Conservation (phyloP, 1,140 invertebrate genomes). For the Agraylea sexmaculata region DNA sequence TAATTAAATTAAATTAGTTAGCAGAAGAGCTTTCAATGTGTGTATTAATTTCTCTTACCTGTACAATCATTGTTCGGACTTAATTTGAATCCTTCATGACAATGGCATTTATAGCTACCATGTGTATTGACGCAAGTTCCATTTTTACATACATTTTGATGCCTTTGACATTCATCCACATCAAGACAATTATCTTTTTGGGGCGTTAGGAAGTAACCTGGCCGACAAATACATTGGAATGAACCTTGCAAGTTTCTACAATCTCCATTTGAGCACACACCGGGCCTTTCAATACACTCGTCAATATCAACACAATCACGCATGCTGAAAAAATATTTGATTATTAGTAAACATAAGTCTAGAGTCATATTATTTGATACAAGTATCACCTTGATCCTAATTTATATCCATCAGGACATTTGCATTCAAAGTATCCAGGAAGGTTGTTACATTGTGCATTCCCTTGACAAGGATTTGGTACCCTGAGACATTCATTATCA, state of each 20-base stretch:
- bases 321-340: conserved; percentile 26
- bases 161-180: conserved; percentile 61
- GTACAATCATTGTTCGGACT: conserved; percentile 78
- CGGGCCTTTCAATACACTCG: conserved; percentile 53
- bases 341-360: too few relatives aligned
- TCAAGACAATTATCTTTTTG: conserved; percentile 56
- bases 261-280: conserved; percentile 57
- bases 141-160: conserved; percentile 64
- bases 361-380: too few relatives aligned
- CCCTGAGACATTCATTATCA: conserved; percentile 48
- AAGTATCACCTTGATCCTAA: conserved; percentile 50
- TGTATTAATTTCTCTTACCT: conserved; percentile 38
- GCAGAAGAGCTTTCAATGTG: not conserved
- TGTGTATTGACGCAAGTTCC: conserved; percentile 72
- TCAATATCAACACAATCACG: conserved; percentile 60
- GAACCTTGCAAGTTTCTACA: conserved; percentile 70
- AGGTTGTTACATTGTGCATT: conserved; percentile 68
- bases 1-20: conserved; percentile 14
- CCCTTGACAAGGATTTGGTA: conserved; percentile 58
- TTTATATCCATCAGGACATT: conserved; percentile 69
- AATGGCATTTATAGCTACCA: conserved; percentile 68
- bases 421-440: conserved; percentile 57
- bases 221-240: conserved; percentile 68
- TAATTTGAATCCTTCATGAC: conserved; percentile 67
- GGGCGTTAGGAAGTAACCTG: conserved; percentile 53